Evolutionary conservation across 2,113 vertebrate species (phyloP), one percentile per base, ranked within the genome.

Genomic region (Myodes glareolus): DNA sequence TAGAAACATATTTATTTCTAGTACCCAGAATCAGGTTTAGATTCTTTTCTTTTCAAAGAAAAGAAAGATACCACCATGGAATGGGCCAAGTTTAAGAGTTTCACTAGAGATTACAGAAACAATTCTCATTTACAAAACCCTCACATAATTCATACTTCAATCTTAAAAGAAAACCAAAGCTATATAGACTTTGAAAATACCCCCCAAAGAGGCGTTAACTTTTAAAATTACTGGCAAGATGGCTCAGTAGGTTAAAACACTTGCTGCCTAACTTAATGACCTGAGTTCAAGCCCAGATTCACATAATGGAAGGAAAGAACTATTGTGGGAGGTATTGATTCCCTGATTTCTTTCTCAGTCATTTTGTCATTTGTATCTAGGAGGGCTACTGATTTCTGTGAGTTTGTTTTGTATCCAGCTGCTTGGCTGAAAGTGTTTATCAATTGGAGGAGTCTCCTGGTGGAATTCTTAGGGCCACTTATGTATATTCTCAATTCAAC

Each of bases 1-100:
- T 45, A 94, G 45, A 88, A 93, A 77, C 31, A 84, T 2, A 94
- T 70, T 87, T 31, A 82, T 88, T 88, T 76, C 58, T 68, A 91
- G 42, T 47, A 70, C 7, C 70, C 45, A 89, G 45, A 97, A 85
- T 73, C 3, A 84, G 76, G 63, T 92, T 95, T 87, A 68, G 10
- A 81, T 76, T 65, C n/a, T 42, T 21, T 67, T 67, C 63, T 67
- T 67, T 42, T 29, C n/a, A 85, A 50, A 9, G 31, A n/a, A 76
- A 45, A 82, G 19, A 47, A 75, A 14, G 31, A 67, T 45, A 72
- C 65, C 10, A 93, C 10, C 75, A 85, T 5, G 31, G 67, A 86
- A 92, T 12, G 52, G 6, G 47, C 50, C 14, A 21, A 39, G 3
- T 50, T 97, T 81, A 58, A 42, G 90, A 96, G 55, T 65, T 88